phyloP scores from a whole-genome alignment of 1,140 invertebrate genomes.

The Thaumetopoea pityocampa region DNA sequence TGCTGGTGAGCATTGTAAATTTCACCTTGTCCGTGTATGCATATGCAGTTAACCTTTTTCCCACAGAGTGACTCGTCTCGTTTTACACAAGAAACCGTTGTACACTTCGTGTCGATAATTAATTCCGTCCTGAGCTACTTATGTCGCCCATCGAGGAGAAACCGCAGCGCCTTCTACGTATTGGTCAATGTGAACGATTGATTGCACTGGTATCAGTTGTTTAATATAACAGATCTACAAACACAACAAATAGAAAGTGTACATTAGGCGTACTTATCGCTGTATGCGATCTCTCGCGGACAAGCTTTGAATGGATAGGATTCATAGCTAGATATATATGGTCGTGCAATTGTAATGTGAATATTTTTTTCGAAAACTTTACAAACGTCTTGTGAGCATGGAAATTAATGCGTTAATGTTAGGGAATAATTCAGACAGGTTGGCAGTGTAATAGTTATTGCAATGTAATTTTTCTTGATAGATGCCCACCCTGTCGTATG shows the following conservation, averaged over 20 bases:
- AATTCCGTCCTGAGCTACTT: conserved; percentile 65
- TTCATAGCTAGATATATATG: too few species aligned
- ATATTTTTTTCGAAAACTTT: too few species aligned
- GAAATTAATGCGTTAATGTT: conserved; percentile 17
- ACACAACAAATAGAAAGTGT: conserved; percentile 31
- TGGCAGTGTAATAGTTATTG: conserved; percentile 5
- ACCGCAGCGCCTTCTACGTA: conserved; percentile 46
- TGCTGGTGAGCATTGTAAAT: conserved; percentile 12
- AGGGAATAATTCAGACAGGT: conserved; percentile 4
- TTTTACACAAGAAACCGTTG: conserved; percentile 67
- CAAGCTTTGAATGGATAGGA: too few species aligned
- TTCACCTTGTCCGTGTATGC: conserved; percentile 22
- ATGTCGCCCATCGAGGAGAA: conserved; percentile 46
- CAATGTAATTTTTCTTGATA: conserved; percentile 13
- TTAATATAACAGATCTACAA: conserved; percentile 45
- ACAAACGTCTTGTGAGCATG: conserved; percentile 7
- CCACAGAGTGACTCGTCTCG: conserved; percentile 46
- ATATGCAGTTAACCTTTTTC: conserved; percentile 58
- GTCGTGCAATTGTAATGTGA: too few species aligned
- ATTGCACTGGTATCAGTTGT: conserved; percentile 33
- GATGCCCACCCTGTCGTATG: too few species aligned
- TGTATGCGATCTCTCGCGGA: too few species aligned
- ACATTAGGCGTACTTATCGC: too few species aligned
- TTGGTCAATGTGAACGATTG: conserved; percentile 36
- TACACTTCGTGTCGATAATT: conserved; percentile 53